A percentile compares a stretch with the other conserved stretches of the same genome.
phyloP scores from a whole-genome alignment of 2,113 vertebrate species.

The Lota lota region DNA sequence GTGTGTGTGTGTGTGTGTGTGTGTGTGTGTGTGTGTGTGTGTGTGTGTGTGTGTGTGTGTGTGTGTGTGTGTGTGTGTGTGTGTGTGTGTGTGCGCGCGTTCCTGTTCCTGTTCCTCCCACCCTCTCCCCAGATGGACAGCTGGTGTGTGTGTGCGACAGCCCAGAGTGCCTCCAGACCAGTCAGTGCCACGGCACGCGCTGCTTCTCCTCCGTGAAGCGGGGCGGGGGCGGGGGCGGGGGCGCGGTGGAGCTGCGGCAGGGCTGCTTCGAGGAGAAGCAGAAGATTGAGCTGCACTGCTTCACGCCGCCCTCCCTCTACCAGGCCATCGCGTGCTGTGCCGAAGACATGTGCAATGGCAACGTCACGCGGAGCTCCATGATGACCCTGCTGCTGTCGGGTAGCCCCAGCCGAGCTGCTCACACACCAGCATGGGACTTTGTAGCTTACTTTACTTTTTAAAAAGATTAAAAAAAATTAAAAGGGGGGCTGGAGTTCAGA shows the following conservation, averaged over 20 bases:
- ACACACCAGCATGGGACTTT: too few species aligned
- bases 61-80: too few species aligned
- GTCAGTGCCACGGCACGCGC: conserved; percentile 64
- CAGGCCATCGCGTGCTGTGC: conserved; percentile 71
- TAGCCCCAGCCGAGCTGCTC: conserved; percentile 7
- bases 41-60: too few species aligned
- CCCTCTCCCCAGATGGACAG: conserved; percentile 57
- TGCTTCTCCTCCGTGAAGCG: conserved; percentile 72
- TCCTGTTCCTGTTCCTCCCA: neutral
- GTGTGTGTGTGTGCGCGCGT: too few species aligned
- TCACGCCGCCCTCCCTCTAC: conserved; percentile 52
- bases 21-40: too few species aligned
- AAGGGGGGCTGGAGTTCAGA: too few species aligned
- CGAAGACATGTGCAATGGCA: conserved; percentile 71
- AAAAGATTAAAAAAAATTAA: too few species aligned
- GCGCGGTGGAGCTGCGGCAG: conserved; percentile 49
- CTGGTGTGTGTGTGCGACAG: conserved; percentile 70
- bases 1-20: too few species aligned
- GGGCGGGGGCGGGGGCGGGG: conserved; percentile 28
- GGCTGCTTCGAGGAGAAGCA: conserved; percentile 66
- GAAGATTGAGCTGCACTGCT: conserved; percentile 66
- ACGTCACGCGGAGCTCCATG: conserved; percentile 54
- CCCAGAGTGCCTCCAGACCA: conserved; percentile 54
- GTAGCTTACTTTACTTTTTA: too few species aligned
- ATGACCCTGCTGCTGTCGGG: conserved; percentile 61